Conservation (phyloP, 2,888 invertebrate species). For the Drosophila eohydei region DNA sequence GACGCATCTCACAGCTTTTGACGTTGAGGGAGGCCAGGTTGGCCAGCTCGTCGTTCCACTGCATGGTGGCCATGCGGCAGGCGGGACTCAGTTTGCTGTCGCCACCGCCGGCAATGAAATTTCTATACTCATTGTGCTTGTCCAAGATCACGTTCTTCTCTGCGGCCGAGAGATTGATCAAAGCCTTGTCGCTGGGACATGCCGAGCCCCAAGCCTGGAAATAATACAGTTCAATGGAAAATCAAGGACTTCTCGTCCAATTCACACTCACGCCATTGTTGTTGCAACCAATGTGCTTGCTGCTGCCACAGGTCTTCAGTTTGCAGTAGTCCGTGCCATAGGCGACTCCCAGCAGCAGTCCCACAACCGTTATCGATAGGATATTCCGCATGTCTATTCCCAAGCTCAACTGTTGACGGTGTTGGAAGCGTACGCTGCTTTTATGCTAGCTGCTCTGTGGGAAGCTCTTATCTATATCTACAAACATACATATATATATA, state of each 20-base stretch:
- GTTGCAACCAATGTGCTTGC: slow-evolving; percentile 61
- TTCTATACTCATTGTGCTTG: slow-evolving; percentile 60
- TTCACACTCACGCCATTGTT: slow-evolving; percentile 57
- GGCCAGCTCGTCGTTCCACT: slow-evolving; percentile 74
- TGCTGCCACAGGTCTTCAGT: slow-evolving; percentile 36
- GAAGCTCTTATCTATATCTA: slow-evolving; percentile 16
- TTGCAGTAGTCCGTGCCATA: slow-evolving; percentile 56
- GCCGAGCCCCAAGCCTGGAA: slow-evolving; percentile 47
- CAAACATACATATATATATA: neutral
- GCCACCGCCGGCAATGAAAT: slow-evolving; percentile 59
- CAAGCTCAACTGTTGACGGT: slow-evolving; percentile 35
- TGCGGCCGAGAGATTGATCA: slow-evolving; percentile 26
- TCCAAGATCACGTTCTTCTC: slow-evolving; percentile 46
- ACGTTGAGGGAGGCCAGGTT: slow-evolving; percentile 71
- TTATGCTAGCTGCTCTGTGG: slow-evolving; percentile 35
- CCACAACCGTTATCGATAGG: slow-evolving; percentile 21
- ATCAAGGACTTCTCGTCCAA: neutral
- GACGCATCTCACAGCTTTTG: slow-evolving; percentile 62
- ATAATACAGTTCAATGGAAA: neutral
- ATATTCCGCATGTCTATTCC: slow-evolving; percentile 49
- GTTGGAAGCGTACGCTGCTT: slow-evolving; percentile 22
- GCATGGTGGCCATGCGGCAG: slow-evolving; percentile 74
- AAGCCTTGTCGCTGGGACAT: slow-evolving; percentile 48
- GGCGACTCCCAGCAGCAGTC: slow-evolving; percentile 37
- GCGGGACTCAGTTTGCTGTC: slow-evolving; percentile 55